These are phyloP conservation scores for Microcebus tavaratra DNA, from an alignment of 2,113 vertebrate species.

Conservation along the genomic window DNA sequence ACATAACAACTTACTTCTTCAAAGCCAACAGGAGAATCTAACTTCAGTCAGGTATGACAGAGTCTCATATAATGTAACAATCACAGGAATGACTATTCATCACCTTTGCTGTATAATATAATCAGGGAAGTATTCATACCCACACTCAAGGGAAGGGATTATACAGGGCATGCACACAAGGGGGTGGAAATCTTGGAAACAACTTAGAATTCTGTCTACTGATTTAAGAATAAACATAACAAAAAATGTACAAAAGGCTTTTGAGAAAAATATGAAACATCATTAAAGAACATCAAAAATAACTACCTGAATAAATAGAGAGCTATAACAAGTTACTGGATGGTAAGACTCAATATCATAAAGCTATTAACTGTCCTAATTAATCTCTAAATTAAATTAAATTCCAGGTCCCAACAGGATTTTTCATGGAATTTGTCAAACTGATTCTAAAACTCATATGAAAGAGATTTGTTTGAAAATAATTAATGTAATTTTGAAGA, in stretches of 20 bases:
- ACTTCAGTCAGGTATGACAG: neutral
- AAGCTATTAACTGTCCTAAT: neutral
- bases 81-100: neutral
- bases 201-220: neutral
- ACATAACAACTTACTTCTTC: neutral
- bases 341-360: neutral
- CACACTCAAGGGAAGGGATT: neutral
- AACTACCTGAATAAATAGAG: neutral
- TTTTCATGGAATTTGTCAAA: slow-evolving; percentile 8
- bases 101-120: neutral
- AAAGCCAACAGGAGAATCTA: neutral
- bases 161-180: neutral
- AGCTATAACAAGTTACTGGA: neutral
- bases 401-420: neutral
- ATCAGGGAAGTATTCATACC: neutral
- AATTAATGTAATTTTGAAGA: neutral
- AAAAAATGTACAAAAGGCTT: neutral
- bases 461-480: neutral
- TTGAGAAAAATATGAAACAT: neutral
- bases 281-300: neutral
- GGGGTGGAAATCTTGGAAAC: neutral
- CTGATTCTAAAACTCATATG: neutral
- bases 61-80: slow-evolving; percentile 1
- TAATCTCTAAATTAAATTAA: neutral
- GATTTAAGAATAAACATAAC: neutral